Percentiles rank a stretch among this genome's conserved stretches.
phyloP scores from a whole-genome alignment of 2,888 invertebrate species.

The Brenthis ino region DNA sequence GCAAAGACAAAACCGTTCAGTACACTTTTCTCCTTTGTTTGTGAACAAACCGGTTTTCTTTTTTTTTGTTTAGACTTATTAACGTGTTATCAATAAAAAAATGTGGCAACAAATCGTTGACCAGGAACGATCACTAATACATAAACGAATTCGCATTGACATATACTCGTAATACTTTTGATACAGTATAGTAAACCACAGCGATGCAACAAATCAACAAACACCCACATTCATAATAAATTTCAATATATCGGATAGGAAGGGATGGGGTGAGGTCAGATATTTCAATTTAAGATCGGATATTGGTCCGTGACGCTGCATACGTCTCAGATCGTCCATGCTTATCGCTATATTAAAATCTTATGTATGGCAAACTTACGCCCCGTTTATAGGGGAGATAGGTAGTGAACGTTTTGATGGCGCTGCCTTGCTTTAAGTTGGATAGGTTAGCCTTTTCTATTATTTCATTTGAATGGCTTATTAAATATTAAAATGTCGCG shows the following conservation, averaged over 20 bases:
- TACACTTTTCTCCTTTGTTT: too few species aligned
- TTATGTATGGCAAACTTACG: conserved; percentile 47
- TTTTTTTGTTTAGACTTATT: too few species aligned
- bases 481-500: neutral
- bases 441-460: conserved; percentile 11
- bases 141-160: neutral
- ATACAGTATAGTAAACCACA: neutral
- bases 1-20: too few species aligned
- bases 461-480: neutral
- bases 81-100: too few species aligned
- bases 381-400: conserved; percentile 30
- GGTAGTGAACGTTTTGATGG: conserved; percentile 9
- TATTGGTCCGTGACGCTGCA: conserved; percentile 79
- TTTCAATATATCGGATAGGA: conserved; percentile 23
- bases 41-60: too few species aligned
- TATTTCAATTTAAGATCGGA: conserved; percentile 81
- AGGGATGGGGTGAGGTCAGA: conserved; percentile 63
- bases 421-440: neutral
- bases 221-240: conserved; percentile 17
- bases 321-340: conserved; percentile 69
- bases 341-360: conserved; percentile 78
- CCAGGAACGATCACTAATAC: neutral
- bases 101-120: too few species aligned
- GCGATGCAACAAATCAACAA: conserved; percentile 8
- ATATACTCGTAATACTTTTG: neutral